Evolutionary conservation across 2,888 invertebrate genomes (phyloP), one percentile per base, ranked within the genome.

Genomic region (Oegoconia quadripuncta): DNA sequence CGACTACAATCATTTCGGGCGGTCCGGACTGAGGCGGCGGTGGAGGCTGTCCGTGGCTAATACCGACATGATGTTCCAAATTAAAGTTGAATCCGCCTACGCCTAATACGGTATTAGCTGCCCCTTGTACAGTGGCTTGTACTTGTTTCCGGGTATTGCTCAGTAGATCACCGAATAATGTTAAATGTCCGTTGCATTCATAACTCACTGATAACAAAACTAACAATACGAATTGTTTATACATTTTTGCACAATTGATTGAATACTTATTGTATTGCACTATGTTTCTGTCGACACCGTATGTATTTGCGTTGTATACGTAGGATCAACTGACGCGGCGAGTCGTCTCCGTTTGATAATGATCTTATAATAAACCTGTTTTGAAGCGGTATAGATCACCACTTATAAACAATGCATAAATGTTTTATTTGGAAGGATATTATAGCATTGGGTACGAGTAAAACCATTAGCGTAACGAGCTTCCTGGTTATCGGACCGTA

Each of bases 71-170:
- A 3, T 55, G 62, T 18, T 52, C 59, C 3, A 68, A 31, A 28
- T 68, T 64, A 2, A 68, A 23, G 18, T 61, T 48, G 1, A 70
- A 34, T 14, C 65, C 68, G 1, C 71, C 74, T 14, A 64, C 68
- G 1, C 71, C 74, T 1, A 79, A 42, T 12, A 79, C 46, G 2
- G 64, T 39, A 1, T 63, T 64, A 15, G 78, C 74, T 1, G 63
- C 60, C 3, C 63, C 55, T 15, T 74, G 69, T 13, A 74, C 59
- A 36, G 51, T 48, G 0, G 58, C 39, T 22, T 59, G 68, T 8
- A 66, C 48, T 8, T 44, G 48, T 23, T 64, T 51, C 12, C 61
- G 64, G 3, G 66, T 68, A 32, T 57, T 52, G 11, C 59, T 40
- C 12, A 75, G 20, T 7, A 75, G 42, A 9, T 57, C 68, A 32